Evolutionary conservation across 2,888 invertebrate genomes (phyloP).

Genomic region (Megastigmus dorsalis): DNA sequence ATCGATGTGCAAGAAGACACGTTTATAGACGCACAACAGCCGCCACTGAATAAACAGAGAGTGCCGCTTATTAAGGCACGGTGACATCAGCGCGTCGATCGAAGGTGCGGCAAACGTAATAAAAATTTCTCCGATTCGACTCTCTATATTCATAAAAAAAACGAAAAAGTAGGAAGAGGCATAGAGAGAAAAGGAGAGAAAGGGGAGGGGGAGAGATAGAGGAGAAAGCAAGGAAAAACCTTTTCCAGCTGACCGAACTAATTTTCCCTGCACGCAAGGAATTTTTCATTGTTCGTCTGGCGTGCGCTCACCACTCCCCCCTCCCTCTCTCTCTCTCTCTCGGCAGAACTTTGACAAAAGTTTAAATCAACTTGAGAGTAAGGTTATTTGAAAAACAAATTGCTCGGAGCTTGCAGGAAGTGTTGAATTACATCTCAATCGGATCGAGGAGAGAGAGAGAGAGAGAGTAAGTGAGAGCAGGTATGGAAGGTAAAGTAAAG

Average conservation of each 20-base stretch:
- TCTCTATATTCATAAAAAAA: neutral
- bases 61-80: neutral
- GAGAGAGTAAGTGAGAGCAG: slow-evolving; percentile 37
- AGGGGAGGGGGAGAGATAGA: neutral
- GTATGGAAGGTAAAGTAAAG: slow-evolving; percentile 39
- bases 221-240: neutral
- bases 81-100: neutral
- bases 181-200: neutral
- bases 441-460: slow-evolving; percentile 53
- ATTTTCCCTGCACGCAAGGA: slow-evolving; percentile 45
- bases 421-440: slow-evolving; percentile 57
- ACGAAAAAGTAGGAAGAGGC: neutral
- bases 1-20: too few species aligned
- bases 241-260: slow-evolving; percentile 37
- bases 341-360: slow-evolving; percentile 54
- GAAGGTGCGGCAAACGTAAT: neutral
- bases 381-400: slow-evolving; percentile 56
- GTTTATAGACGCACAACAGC: too few species aligned
- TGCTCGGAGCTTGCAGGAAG: slow-evolving; percentile 51
- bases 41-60: too few species aligned
- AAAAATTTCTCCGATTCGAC: neutral
- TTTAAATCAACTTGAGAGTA: slow-evolving; percentile 53
- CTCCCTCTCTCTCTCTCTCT: too few species aligned
- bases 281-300: slow-evolving; percentile 51
- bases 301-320: too few species aligned